Evolutionary conservation across 2,888 invertebrate species (phyloP), one percentile per base, ranked within the genome.

Genomic region (Eilema depressum): DNA sequence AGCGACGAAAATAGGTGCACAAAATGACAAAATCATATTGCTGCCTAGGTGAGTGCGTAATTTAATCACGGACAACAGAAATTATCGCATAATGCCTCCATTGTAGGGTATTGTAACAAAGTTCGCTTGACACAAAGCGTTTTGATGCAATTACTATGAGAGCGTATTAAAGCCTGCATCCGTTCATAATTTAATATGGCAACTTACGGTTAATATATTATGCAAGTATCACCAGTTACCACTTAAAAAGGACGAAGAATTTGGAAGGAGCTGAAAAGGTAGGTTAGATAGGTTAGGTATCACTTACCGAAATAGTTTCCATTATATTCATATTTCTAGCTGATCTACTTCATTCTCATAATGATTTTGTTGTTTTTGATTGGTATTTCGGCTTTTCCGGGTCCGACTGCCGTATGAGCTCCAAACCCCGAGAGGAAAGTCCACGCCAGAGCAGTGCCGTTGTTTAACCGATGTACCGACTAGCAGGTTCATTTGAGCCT

Each of bases 131-230:
- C 71, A 79, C 80, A 84, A 81, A 81, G 81, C 78, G 75, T 78
- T 83, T 81, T 83, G 83, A 85, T 82, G 73, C 77, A 83, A 85
- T 85, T 83, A 85, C 75, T 71, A 69, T 66, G 76, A 77, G 74
- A 76, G 82, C 79, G 81, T 83, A 77, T 80, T 82, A 78, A 33
- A 76, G 74, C 75, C 47, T 69, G 75, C 77, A 80, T 77, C 82
- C 79, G 75, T 70, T 80, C 73, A 76, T 79, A 75, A 77, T 75
- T 75, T 79, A 79, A 63, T 69, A 28, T 41, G 33, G 47, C 3
- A 30, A 41, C 28, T 28, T 61, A 25, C 26, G 11, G 28, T 23
- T 56, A 12, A 17, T 60, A 28, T 41, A 23, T 41, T 37, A 57
- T 66, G 33, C 23, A 37, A 14, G 10, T 62, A 33, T 53, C 12